Conservation (phyloP, 2,113 vertebrate species). For the Rousettus leschenaultii region DNA sequence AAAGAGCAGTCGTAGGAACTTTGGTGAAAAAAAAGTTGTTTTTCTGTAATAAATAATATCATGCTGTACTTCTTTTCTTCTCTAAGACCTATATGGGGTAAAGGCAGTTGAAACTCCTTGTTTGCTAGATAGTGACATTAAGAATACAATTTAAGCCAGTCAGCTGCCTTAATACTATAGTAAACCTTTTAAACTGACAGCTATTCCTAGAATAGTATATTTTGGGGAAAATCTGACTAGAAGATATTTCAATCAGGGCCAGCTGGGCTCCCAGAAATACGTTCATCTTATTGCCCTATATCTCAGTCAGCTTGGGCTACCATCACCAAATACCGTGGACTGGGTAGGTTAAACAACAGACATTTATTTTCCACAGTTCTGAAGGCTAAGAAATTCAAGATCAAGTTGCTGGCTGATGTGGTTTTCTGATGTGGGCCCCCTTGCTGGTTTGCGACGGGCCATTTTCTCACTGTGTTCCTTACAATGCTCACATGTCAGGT, state of each 20-base stretch:
- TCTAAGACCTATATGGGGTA: background rate
- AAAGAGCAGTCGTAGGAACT: background rate
- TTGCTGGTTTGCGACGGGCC: background rate
- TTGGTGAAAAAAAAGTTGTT: background rate
- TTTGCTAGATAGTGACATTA: background rate
- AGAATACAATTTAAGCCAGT: background rate
- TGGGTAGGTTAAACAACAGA: background rate
- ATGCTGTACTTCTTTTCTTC: background rate
- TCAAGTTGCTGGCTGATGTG: background rate
- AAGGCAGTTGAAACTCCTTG: background rate
- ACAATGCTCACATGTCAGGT: background rate
- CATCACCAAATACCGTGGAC: background rate
- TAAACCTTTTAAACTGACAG: background rate
- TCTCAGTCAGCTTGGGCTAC: background rate
- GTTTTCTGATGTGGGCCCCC: background rate
- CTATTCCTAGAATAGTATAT: background rate
- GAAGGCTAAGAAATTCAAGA: background rate
- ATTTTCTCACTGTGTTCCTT: background rate
- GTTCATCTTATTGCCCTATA: background rate
- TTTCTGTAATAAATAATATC: background rate
- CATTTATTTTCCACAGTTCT: background rate
- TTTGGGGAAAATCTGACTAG: background rate
- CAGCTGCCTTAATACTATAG: background rate
- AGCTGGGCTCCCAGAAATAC: background rate
- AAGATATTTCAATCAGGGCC: background rate